These are phyloP conservation scores for Coreius guichenoti DNA, from an alignment of 2,797 vertebrate genomes.

Conservation along the genomic window DNA sequence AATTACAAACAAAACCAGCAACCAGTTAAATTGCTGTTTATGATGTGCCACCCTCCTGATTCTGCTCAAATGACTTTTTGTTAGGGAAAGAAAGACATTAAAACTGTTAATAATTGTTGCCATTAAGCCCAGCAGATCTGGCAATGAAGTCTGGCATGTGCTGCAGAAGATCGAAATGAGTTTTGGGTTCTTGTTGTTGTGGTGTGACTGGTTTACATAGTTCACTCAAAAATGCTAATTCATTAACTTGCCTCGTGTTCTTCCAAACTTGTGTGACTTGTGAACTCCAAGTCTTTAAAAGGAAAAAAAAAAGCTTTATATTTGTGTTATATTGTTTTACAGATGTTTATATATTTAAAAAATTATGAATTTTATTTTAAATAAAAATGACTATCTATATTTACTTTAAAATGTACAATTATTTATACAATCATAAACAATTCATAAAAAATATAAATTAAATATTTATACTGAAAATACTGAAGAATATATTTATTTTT, in stretches of 20 bases:
- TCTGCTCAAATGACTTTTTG: conserved; percentile 37
- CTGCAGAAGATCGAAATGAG: not conserved
- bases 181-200: conserved; percentile 8
- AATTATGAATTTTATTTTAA: not conserved
- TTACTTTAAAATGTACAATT: too few species aligned
- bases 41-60: conserved; percentile 32
- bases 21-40: conserved; percentile 44
- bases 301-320: not conserved
- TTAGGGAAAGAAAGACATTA: conserved; percentile 9
- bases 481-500: not conserved
- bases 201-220: not conserved
- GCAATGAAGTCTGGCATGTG: conserved; percentile 11
- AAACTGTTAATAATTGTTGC: conserved; percentile 40
- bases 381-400: not conserved
- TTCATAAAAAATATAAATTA: too few species aligned
- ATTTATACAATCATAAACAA: too few species aligned
- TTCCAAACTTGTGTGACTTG: not conserved
- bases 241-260: not conserved
- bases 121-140: conserved; percentile 43
- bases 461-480: not conserved
- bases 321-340: not conserved
- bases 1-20: conserved; percentile 54
- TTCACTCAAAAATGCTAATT: not conserved
- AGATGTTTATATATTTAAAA: not conserved
- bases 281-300: not conserved